Evolutionary conservation across 35 echinoderm and acorn worm species (phyloP).

Genomic region (Lytechinus variegatus): DNA sequence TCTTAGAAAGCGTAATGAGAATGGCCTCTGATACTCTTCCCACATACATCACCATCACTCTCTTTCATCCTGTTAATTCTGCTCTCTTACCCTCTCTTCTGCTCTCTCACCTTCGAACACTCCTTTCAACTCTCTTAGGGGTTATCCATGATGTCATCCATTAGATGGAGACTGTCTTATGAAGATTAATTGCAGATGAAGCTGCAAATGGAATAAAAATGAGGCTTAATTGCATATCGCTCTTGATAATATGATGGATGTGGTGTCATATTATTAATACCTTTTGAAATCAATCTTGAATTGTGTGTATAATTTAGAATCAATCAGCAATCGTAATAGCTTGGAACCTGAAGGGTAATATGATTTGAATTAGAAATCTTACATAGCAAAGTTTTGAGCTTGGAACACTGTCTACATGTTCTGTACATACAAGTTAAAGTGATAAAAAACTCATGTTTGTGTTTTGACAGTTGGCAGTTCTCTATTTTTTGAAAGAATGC

Average conservation of each 20-base stretch:
- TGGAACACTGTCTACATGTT: no score
- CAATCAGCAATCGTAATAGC: not conserved
- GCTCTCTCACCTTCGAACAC: not conserved
- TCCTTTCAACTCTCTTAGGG: not conserved
- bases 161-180: not conserved
- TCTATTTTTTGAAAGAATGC: no score
- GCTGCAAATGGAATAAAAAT: not conserved
- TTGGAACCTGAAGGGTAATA: no score
- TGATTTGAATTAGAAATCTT: no score
- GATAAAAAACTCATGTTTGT: no score
- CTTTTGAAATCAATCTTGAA: not conserved
- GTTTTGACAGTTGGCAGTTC: no score
- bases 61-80: not conserved
- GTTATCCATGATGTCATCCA: not conserved
- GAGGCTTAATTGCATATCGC: not conserved
- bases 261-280: not conserved
- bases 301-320: not conserved
- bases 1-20: no score
- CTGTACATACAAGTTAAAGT: no score
- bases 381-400: no score
- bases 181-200: not conserved
- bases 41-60: not conserved
- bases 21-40: not conserved
- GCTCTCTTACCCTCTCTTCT: not conserved
- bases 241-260: not conserved